Evolutionary conservation across 2,888 invertebrate species (phyloP), one percentile per base, ranked within the genome.

Genomic region (Microchrysa polita): DNA sequence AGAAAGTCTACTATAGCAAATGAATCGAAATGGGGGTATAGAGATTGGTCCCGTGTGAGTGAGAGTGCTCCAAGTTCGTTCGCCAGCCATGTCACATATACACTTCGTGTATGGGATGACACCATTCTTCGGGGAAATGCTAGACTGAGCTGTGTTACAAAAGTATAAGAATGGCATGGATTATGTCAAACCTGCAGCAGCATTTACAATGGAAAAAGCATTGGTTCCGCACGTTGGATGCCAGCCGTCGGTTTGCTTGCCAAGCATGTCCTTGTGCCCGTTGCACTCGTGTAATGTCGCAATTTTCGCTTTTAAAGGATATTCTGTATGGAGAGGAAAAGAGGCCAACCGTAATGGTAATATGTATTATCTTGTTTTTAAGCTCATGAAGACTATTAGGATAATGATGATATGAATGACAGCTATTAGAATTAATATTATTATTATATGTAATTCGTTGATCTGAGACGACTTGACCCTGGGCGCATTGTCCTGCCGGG

Each of bases 81-180:
- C 48, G 12, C 48, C 48, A n/a, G 16, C 2, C 48, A 48, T 42
- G 7, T n/a, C 48, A 48, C n/a, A n/a, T n/a, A n/a, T 34, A 34
- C 27, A 5, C 27, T 34, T 7, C 27, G 27, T 34, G 27, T 34
- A 34, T 48, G 4, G 16, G 22, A 10, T 18, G 55, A 55, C 55
- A 55, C 55, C 18, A 18, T 55, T 55, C 55, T 55, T 55, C 55
- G 16, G 55, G 55, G 55, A 55, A 20, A 18, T 22, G 55, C 55
- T 55, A 18, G 55, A 20, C 55, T 55, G 18, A n/a, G 18, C 55
- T 55, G 4, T 34, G 55, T 55, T 55, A 55, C 55, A 55, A 16
- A 34, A 20, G 55, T 20, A n/a, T n/a, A 20, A 10, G 55, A 10
- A 16, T 16, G 55, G 55, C 20, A 16, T 55, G 55, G 55, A 55